Evolutionary conservation across 1,140 invertebrate species (phyloP), one percentile per base, ranked within the genome.

Genomic region (Spodoptera frugiperda): DNA sequence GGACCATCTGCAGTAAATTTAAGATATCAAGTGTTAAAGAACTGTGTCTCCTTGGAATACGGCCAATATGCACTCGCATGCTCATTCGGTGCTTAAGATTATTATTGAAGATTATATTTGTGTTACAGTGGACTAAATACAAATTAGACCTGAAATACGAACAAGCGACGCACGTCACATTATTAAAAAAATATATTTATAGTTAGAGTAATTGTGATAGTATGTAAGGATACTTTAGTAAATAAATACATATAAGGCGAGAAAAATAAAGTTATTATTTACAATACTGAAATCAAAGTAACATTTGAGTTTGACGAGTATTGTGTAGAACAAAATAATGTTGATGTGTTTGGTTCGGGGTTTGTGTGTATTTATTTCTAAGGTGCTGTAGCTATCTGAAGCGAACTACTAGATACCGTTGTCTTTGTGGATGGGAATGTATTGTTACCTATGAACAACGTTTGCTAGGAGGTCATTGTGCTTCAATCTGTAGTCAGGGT

Each of bases 401-500:
- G 72, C 72, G 44, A 15, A 30, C 72, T 75, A 75, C 72, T 49
- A 15, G 46, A 39, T 53, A 61, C 30, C 72, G 49, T 48, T 49
- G 25, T 25, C 1, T 39, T 55, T 14, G 19, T 33, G 8, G 4
- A 21, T 75, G 72, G 30, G 53, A 55, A 76, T 73, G 33, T 46
- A 63, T 11, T 55, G 57, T 54, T 94, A 99, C 98, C 98, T 98
- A 95, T 99, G 98, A 53, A 98, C 98, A 85, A 98, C 96, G 93
- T 99, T 99, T 74, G 98, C 97, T 39, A 99, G 96, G 2, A 98
- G 95, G 94, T 99, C 99, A 91, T 99, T 98, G 94, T 99, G 97
- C 91, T 98, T 98, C 33, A 99, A 95, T 87, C 97, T 96, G 94
- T 99, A 99, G 91, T 99, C 98, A 8, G 97, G 96, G 83, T 98